Percentiles rank a stretch among this genome's conserved stretches.
phyloP scores from a whole-genome alignment of 2,113 vertebrate genomes.

The Oxygymnocypris stewartii region DNA sequence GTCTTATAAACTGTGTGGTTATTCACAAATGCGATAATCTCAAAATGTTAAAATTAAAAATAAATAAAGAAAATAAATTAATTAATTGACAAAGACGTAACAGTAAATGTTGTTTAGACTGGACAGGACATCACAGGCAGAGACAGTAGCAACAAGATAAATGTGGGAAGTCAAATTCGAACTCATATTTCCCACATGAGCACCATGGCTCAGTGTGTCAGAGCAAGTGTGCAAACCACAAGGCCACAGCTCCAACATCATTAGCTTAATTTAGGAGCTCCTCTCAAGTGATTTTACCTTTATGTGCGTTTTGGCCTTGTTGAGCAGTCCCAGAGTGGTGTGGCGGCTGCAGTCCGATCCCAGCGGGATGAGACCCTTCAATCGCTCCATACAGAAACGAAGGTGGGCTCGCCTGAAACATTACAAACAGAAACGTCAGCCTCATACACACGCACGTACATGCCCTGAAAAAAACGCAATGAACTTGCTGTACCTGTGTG shows the following conservation, averaged over 20 bases:
- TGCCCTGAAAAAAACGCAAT: not conserved
- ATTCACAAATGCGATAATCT: too few relatives aligned
- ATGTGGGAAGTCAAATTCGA: too few relatives aligned
- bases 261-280: not conserved
- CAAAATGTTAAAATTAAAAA: too few relatives aligned
- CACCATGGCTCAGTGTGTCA: not conserved
- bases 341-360: slow-evolving; percentile 94
- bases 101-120: too few relatives aligned
- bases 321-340: slow-evolving; percentile 96
- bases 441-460: slow-evolving; percentile 34
- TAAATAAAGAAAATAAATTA: too few relatives aligned
- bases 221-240: not conserved
- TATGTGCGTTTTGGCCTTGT: slow-evolving; percentile 99
- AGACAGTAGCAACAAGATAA: too few relatives aligned
- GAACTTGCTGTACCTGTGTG: not conserved
- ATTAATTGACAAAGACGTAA: too few relatives aligned
- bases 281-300: slow-evolving; percentile 78
- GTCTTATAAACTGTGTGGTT: too few relatives aligned
- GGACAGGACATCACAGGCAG: too few relatives aligned
- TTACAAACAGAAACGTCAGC: not conserved
- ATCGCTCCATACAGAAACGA: slow-evolving; percentile 94
- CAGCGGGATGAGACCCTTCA: slow-evolving; percentile 96
- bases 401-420: slow-evolving; percentile 91
- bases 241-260: not conserved
- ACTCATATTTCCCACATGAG: not conserved